Conservation (phyloP, 2,797 vertebrate genomes). For the Artibeus jamaicensis region DNA sequence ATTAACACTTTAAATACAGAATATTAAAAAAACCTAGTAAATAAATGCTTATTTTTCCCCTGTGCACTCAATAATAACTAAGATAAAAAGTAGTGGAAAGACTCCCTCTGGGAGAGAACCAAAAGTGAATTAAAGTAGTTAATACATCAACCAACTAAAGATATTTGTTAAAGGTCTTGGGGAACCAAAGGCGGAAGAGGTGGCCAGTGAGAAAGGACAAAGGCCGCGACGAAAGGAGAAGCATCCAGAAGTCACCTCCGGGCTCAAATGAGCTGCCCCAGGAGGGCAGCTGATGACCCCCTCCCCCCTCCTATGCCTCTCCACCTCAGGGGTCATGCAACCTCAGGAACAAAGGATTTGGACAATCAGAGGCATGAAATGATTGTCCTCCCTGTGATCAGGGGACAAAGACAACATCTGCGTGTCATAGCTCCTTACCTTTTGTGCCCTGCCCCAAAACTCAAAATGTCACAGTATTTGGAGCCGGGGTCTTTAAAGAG, state of each 20-base stretch:
- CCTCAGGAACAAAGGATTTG: neutral
- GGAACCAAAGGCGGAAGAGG: neutral
- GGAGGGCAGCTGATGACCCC: neutral
- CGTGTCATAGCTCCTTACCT: neutral
- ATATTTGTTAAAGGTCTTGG: neutral
- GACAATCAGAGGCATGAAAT: neutral
- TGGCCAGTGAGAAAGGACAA: neutral
- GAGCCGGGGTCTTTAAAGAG: neutral
- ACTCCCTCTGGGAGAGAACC: neutral
- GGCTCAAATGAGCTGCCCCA: neutral
- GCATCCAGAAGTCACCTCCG: neutral
- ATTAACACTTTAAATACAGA: neutral
- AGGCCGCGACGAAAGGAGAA: neutral
- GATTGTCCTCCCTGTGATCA: neutral
- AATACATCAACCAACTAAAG: neutral
- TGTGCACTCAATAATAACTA: neutral
- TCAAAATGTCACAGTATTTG: neutral
- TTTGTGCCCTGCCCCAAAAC: neutral
- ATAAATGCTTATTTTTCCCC: neutral
- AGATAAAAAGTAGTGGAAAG: neutral
- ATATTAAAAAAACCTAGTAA: neutral
- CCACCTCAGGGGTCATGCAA: neutral
- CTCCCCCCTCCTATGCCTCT: neutral
- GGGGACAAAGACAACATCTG: neutral
- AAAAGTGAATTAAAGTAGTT: neutral